Percentiles rank a stretch among this genome's conserved stretches.
Evolutionary conservation across 2,888 invertebrate genomes (phyloP).

Genomic region (Chalcosyrphus nemorum): DNA sequence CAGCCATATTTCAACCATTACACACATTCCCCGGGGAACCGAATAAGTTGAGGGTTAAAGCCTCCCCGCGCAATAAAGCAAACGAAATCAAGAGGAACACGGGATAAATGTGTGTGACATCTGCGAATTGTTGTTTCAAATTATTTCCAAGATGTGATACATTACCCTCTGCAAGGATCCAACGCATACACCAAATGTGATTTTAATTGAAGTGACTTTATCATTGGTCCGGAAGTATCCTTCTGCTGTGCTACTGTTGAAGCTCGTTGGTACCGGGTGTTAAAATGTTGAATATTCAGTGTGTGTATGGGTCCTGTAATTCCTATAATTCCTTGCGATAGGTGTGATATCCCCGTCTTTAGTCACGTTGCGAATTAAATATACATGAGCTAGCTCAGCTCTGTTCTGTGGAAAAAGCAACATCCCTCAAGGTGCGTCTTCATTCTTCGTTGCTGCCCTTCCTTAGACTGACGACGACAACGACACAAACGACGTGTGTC

Average conservation of each 20-base stretch:
- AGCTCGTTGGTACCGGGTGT: background rate
- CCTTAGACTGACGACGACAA: background rate
- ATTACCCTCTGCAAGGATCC: background rate
- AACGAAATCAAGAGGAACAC: conserved; percentile 4
- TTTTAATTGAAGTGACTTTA: conserved; percentile 60
- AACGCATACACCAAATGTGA: conserved; percentile 33
- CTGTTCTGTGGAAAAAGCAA: background rate
- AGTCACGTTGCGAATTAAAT: conserved; percentile 16
- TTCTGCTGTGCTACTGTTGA: background rate
- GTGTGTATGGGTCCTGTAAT: background rate
- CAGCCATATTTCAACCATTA: conserved; percentile 29
- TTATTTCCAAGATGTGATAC: conserved; percentile 41
- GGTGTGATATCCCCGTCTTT: background rate
- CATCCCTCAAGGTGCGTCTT: background rate
- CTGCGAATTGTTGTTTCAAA: conserved; percentile 35
- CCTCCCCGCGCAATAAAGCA: conserved; percentile 22
- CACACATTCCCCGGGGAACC: background rate
- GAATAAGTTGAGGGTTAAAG: no score
- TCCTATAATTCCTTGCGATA: background rate
- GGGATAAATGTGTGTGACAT: conserved; percentile 13
- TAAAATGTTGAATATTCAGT: background rate
- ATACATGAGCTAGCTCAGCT: conserved; percentile 5
- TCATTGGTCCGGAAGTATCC: conserved; percentile 30
- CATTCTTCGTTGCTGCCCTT: background rate
- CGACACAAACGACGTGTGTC: background rate